phyloP scores from a whole-genome alignment of 2,888 invertebrate species.

The Agrenia bidenticulata region DNA sequence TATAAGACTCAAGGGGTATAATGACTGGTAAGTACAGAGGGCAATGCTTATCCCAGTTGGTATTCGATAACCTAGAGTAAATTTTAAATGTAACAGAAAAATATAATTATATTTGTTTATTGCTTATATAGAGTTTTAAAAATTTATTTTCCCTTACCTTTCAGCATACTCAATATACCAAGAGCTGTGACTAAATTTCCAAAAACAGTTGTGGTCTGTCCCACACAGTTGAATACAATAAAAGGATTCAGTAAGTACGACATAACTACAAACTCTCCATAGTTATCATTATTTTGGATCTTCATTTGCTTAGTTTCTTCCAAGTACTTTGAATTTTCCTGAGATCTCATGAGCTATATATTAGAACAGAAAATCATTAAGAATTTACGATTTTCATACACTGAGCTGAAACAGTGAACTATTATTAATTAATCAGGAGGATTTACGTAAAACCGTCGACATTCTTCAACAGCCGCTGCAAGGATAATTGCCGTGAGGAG shows the following conservation, averaged over 20 bases:
- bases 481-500: constrained; percentile 74
- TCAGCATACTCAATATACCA: constrained; percentile 70
- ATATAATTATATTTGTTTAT: neutral
- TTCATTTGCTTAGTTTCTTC: constrained; percentile 38
- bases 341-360: constrained; percentile 45
- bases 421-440: constrained; percentile 11
- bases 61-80: constrained; percentile 61
- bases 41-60: constrained; percentile 70
- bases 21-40: constrained; percentile 75
- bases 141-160: too few species aligned
- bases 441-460: constrained; percentile 64
- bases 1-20: constrained; percentile 72
- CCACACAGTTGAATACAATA: constrained; percentile 80
- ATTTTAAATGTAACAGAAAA: neutral
- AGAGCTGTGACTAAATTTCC: constrained; percentile 79
- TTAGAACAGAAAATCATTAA: too few species aligned
- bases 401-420: neutral
- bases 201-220: constrained; percentile 85
- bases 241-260: constrained; percentile 88
- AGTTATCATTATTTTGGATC: constrained; percentile 58
- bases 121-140: neutral
- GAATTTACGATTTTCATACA: too few species aligned
- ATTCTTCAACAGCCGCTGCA: constrained; percentile 69
- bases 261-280: constrained; percentile 70
- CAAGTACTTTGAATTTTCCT: constrained; percentile 43